A percentile compares a stretch with the other conserved stretches of the same genome.
These are phyloP conservation scores for Oceanites oceanicus DNA, from an alignment of 2,113 vertebrate genomes.

Conservation along the genomic window DNA sequence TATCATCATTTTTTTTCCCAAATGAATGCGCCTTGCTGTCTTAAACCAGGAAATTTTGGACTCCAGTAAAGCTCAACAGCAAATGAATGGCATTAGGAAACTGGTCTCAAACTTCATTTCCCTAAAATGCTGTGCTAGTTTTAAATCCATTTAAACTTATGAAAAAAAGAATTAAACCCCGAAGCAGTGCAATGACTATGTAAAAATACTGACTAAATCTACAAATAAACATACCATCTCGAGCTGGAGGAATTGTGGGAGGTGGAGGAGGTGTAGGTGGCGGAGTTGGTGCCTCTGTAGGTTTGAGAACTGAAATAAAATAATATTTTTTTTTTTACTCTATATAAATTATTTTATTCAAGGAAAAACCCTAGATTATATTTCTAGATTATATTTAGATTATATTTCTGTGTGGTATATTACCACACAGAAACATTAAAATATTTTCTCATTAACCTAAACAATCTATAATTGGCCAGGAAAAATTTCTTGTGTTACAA, in stretches of 20 bases:
- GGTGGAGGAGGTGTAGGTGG: conserved; percentile 91
- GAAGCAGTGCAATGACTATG: background rate
- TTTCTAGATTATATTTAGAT: too few species aligned
- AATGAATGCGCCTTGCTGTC: background rate
- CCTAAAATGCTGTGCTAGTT: background rate
- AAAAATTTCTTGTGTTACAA: background rate
- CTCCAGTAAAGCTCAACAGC: background rate
- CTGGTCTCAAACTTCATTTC: background rate
- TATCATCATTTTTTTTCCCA: background rate
- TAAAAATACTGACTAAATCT: background rate
- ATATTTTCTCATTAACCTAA: background rate
- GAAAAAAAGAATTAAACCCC: background rate
- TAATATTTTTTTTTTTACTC: background rate
- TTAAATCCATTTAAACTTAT: background rate
- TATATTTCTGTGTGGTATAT: too few species aligned
- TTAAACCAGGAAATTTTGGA: background rate
- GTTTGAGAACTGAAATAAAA: conserved; percentile 83
- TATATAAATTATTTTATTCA: background rate
- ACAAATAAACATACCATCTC: conserved; percentile 81
- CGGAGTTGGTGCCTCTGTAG: conserved; percentile 86
- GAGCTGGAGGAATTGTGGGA: conserved; percentile 92
- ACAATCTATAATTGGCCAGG: background rate
- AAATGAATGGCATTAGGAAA: background rate
- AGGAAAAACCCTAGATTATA: background rate
- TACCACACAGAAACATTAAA: background rate